Percentiles rank a stretch among this genome's conserved stretches.
phyloP scores from a whole-genome alignment of 2,797 vertebrate species.

The Gobio occitaniae region DNA sequence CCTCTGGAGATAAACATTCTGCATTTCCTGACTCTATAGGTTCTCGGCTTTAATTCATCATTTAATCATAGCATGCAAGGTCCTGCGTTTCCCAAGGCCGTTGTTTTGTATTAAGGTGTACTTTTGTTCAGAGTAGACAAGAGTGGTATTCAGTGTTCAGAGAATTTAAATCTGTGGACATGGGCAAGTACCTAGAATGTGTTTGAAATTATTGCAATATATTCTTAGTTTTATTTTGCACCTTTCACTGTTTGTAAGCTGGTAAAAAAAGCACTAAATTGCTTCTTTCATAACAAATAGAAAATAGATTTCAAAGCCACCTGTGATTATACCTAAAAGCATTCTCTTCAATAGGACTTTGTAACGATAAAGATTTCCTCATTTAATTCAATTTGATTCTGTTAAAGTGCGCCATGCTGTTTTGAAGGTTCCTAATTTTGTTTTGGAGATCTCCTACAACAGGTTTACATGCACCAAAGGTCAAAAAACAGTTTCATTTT shows the following conservation, averaged over 20 bases:
- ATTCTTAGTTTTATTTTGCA: slow-evolving; percentile 60
- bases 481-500: no score
- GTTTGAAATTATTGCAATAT: slow-evolving; percentile 61
- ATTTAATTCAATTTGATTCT: not conserved
- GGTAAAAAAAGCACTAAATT: slow-evolving; percentile 23
- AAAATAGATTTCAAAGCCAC: slow-evolving; percentile 71
- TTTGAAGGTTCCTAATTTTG: no score
- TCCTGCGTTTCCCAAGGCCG: slow-evolving; percentile 60
- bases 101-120: slow-evolving; percentile 70
- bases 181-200: slow-evolving; percentile 41
- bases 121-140: slow-evolving; percentile 64
- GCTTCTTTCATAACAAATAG: slow-evolving; percentile 62
- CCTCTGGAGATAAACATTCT: slow-evolving; percentile 65
- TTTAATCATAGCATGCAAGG: slow-evolving; percentile 66
- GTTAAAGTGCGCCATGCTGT: no score
- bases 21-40: slow-evolving; percentile 61
- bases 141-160: slow-evolving; percentile 66
- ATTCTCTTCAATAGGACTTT: slow-evolving; percentile 24
- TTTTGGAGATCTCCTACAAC: no score
- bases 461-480: no score
- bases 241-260: slow-evolving; percentile 30
- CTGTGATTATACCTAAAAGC: slow-evolving; percentile 69
- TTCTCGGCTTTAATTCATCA: slow-evolving; percentile 67
- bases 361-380: not conserved
- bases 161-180: slow-evolving; percentile 69